These are phyloP conservation scores for Rhorus exstirpatorius DNA, from an alignment of 2,888 invertebrate genomes.

Conservation along the genomic window DNA sequence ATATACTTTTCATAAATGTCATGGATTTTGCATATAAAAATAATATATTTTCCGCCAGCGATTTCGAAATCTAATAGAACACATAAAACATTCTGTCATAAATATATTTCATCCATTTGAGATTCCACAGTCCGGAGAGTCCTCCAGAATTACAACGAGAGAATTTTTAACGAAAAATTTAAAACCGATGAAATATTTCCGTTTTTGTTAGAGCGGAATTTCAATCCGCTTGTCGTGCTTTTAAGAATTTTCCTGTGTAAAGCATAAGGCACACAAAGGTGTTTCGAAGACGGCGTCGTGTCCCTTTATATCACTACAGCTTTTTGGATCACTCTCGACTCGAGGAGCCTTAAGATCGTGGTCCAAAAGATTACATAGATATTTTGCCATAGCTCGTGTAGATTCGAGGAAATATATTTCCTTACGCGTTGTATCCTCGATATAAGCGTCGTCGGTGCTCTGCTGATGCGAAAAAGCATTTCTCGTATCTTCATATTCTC, in stretches of 20 bases:
- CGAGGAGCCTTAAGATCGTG: neutral
- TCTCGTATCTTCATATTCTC: neutral
- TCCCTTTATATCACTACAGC: neutral
- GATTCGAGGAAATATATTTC: conserved; percentile 5
- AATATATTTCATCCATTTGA: too few relatives aligned
- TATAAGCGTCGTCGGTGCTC: conserved; percentile 7
- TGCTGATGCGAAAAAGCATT: neutral
- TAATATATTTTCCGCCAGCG: neutral
- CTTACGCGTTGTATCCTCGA: conserved; percentile 2
- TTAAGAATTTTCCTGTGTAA: conserved; percentile 29
- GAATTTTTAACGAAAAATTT: conserved; percentile 10
- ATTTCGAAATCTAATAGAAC: too few relatives aligned
- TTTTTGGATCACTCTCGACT: neutral
- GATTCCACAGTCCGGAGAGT: too few relatives aligned
- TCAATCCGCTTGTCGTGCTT: conserved; percentile 4
- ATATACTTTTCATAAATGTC: conserved; percentile 18
- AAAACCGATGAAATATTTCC: neutral
- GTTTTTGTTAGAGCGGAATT: conserved; percentile 30
- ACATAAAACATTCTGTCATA: too few relatives aligned
- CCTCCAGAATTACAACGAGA: too few relatives aligned
- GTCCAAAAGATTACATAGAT: neutral
- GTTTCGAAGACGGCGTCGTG: neutral
- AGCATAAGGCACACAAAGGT: neutral
- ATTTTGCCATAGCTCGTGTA: neutral
- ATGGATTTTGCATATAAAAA: conserved; percentile 21